Evolutionary conservation across 2,113 vertebrate species (phyloP), one percentile per base, ranked within the genome.

Genomic region (Phoxinus phoxinus): DNA sequence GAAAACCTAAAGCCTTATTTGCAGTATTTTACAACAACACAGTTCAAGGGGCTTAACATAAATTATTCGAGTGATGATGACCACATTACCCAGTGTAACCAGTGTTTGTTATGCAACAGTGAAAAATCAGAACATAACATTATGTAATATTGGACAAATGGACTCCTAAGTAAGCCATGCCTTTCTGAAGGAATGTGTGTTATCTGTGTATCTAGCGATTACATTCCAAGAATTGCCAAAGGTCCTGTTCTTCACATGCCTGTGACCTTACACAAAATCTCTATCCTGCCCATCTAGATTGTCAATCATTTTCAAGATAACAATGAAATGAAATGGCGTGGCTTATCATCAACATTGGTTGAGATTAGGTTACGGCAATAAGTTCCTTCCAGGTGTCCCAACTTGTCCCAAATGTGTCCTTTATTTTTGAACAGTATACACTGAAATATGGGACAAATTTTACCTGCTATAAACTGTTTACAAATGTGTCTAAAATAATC

Each of bases 131-230:
- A 80, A 77, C 10, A 75, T 41, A 53, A 59, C 71, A 79, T 92
- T 92, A 73, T 79, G 23, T 92, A 91, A 91, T 61, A 12, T 27
- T 25, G 53, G 75, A 56, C 6, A 21, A 59, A 81, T 27, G 44
- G 67, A 30, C 83, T 85, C 15, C 13, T 75, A 46, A 75, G 15
- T 35, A 80, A 87, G 86, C n/a, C 37, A 32, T 51, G n/a, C 46
- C 3, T 44, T 82, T 85, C 59, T 58, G 44, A 53, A 77, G 71
- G 59, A 86, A 69, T 85, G 83, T 81, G 82, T 44, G 77, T 88
- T 86, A 91, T 92, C 86, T 19, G 72, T 46, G 80, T 46, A 86
- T 82, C 35, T 83, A 75, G 21, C 73, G 84, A 86, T 84, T 73
- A 84, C 41, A 65, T 81, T 71, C 46, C 74, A 41, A 58, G 80